Base-by-base conservation (phyloP, 2,113 vertebrate species). In the Puffinus mauretanicus region DNA sequence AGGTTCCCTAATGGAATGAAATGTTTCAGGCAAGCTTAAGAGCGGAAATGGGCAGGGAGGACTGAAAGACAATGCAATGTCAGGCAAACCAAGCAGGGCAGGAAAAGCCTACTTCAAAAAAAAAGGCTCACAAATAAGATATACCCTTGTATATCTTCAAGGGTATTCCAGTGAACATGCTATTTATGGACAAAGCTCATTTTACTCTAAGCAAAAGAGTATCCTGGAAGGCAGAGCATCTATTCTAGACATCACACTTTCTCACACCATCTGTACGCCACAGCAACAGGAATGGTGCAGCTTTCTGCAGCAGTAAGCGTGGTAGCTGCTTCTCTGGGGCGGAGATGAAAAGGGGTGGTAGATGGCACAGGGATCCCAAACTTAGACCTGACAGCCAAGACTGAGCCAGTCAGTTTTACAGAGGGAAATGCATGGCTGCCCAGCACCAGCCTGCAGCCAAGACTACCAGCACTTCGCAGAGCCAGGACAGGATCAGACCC, bases 1-100 rank as follows among this genome's bases (percentile, higher is more conserved):
- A 96, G 96, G 94, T 95, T 97, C 97, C 95, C 96, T 97, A 97
- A 97, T 97, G 97, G 96, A 96, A 97, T 97, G 90, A 97, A 97
- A 97, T 78, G 94, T 96, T 97, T 90, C 96, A 97, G 96, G 96
- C 89, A 78, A 94, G 95, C 94, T 86, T 77, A 82, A 92, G 91
- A 86, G 82, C 87, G 61, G 71, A 94, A 91, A 85, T 10, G 80
- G 95, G 84, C 91, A 91, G 83, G 52, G 46, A 86, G 32, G 67
- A 83, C 69, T 67, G 92, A 88, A 92, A 95, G 95, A 86, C 82
- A 67, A 75, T 7, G 42, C 72, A 73, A 72, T 60, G 73, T 85
- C 90, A 88, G 49, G 40, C 46, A 85, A 95, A 94, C 27, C 52
- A 49, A 77, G 17, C 30, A 65, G 46, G 58, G 46, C 58, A 57